Conservation (phyloP, 2,888 invertebrate species). For the Parnassius mnemosyne region DNA sequence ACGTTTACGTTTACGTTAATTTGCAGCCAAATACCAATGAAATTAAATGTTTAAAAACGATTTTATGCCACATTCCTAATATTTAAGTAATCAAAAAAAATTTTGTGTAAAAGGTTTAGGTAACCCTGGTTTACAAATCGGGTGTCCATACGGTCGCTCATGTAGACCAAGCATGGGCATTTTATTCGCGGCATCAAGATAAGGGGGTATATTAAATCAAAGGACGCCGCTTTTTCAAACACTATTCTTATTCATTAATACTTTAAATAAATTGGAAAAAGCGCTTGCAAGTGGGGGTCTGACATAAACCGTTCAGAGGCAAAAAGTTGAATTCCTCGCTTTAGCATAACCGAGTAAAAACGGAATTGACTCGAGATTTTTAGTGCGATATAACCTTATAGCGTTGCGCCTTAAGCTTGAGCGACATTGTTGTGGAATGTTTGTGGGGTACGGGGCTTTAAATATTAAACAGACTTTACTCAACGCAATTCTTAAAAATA, state of each 20-base stretch:
- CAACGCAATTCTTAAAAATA: not conserved
- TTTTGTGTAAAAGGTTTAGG: not conserved
- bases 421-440: constrained; percentile 16
- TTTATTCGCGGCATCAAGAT: constrained; percentile 42
- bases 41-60: too few species aligned
- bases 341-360: constrained; percentile 54
- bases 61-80: too few species aligned
- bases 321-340: constrained; percentile 60
- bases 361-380: constrained; percentile 41
- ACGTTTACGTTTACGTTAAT: too few species aligned
- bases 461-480: constrained; percentile 12
- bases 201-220: constrained; percentile 67
- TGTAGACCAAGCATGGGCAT: constrained; percentile 47
- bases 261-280: constrained; percentile 75
- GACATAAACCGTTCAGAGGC: constrained; percentile 63
- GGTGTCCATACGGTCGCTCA: constrained; percentile 27
- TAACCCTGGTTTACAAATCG: constrained; percentile 17
- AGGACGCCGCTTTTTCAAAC: constrained; percentile 61
- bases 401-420: constrained; percentile 19
- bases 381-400: constrained; percentile 35
- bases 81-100: too few species aligned
- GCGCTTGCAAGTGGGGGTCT: constrained; percentile 63
- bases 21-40: too few species aligned
- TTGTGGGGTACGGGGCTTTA: not conserved
- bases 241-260: constrained; percentile 75